Percentiles rank a stretch among this genome's conserved stretches.
Evolutionary conservation across 2,888 invertebrate genomes (phyloP).

Genomic region (Andrena fulva): DNA sequence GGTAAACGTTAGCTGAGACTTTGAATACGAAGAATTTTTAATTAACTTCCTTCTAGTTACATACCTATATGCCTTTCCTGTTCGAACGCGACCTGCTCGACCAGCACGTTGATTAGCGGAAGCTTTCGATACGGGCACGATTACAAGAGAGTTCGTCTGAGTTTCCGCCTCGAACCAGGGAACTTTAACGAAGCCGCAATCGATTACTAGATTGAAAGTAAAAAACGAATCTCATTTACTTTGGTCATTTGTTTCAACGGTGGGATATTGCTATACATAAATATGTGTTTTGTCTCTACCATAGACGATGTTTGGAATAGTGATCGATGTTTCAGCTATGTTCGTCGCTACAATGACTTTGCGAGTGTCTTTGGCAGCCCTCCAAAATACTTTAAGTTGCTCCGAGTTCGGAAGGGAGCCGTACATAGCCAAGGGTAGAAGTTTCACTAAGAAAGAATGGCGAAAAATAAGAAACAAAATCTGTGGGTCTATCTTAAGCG

Average conservation of each 20-base stretch:
- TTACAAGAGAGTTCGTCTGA: constrained; percentile 93
- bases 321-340: constrained; percentile 98
- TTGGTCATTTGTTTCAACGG: not conserved
- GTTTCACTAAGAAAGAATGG: constrained; percentile 82
- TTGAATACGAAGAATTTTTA: not conserved
- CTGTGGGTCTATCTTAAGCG: constrained; percentile 24
- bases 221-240: constrained; percentile 21
- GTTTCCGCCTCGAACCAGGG: constrained; percentile 94
- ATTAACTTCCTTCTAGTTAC: not conserved
- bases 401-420: constrained; percentile 93
- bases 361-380: constrained; percentile 89
- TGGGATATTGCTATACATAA: not conserved
- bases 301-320: constrained; percentile 96
- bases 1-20: constrained; percentile 4
- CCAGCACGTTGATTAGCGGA: constrained; percentile 97
- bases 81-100: constrained; percentile 93
- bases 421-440: constrained; percentile 95
- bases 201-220: constrained; percentile 89
- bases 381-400: constrained; percentile 93
- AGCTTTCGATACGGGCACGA: constrained; percentile 93
- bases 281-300: constrained; percentile 86
- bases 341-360: constrained; percentile 98
- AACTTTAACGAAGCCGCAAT: constrained; percentile 98
- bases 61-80: constrained; percentile 94
- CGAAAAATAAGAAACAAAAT: constrained; percentile 20